A percentile compares a stretch with the other conserved stretches of the same genome.
Evolutionary conservation across 2,888 invertebrate genomes (phyloP).

Genomic region (Drosophila neonasuta): DNA sequence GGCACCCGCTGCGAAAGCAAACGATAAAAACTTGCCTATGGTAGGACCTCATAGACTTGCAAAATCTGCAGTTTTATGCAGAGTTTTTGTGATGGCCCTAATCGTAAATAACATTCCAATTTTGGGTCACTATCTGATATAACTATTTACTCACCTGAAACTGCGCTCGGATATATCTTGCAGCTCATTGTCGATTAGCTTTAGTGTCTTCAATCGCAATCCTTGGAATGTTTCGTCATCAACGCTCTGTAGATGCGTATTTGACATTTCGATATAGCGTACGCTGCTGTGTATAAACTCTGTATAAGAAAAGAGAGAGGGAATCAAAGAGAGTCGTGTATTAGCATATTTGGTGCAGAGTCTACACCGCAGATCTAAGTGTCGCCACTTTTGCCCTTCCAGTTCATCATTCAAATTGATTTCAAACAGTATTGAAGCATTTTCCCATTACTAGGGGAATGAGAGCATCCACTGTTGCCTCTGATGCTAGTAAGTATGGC

Average conservation of each 20-base stretch:
- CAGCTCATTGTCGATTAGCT: conserved; percentile 92
- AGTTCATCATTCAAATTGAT: conserved; percentile 78
- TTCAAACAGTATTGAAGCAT: conserved; percentile 75
- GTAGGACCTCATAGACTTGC: conserved; percentile 32
- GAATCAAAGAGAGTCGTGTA: conserved; percentile 12
- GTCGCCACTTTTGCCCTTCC: conserved; percentile 25
- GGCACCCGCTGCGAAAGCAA: conserved; percentile 16
- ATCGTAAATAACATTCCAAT: too few relatives aligned
- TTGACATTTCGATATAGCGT: conserved; percentile 91
- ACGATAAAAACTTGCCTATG: conserved; percentile 19
- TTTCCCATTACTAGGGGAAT: conserved; percentile 69
- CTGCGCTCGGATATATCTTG: conserved; percentile 90
- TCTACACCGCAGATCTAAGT: conserved; percentile 19
- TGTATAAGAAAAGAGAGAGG: conserved; percentile 82
- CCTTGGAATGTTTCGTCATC: conserved; percentile 91
- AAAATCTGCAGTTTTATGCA: conserved; percentile 46
- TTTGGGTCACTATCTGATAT: neutral
- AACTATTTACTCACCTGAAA: conserved; percentile 86
- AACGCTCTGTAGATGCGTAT: conserved; percentile 90
- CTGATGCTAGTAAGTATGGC: conserved; percentile 24
- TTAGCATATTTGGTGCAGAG: conserved; percentile 17
- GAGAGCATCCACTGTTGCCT: neutral
- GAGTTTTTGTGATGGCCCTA: conserved; percentile 5
- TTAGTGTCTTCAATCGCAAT: conserved; percentile 89
- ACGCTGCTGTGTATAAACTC: conserved; percentile 91